These are phyloP conservation scores for Drosophila mauritiana DNA, from an alignment of 1,140 invertebrate species.

Conservation along the genomic window DNA sequence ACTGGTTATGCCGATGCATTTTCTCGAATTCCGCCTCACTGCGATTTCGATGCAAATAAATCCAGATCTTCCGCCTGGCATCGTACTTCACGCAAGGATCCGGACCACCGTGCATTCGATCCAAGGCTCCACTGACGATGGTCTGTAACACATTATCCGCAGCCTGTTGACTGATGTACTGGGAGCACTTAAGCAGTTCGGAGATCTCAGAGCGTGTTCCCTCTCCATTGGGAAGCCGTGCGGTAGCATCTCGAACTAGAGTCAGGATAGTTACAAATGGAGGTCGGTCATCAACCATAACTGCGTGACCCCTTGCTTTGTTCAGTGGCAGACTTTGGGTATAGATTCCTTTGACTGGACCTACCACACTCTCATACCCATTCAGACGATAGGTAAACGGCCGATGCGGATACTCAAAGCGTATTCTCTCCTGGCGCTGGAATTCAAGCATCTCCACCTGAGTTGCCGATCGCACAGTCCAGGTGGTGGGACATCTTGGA, in stretches of 20 bases:
- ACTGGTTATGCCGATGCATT: slow-evolving; percentile 85
- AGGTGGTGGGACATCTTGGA: slow-evolving; percentile 89
- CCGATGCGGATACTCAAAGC: slow-evolving; percentile 93
- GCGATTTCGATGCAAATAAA: slow-evolving; percentile 93
- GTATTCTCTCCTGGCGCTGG: slow-evolving; percentile 88
- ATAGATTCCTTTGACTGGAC: slow-evolving; percentile 95
- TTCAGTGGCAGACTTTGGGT: slow-evolving; percentile 86
- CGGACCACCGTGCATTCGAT: slow-evolving; percentile 94
- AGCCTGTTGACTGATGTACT: slow-evolving; percentile 91
- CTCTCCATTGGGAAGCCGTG: slow-evolving; percentile 96
- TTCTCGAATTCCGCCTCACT: slow-evolving; percentile 91
- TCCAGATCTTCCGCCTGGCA: slow-evolving; percentile 94
- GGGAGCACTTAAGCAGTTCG: slow-evolving; percentile 86
- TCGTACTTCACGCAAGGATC: slow-evolving; percentile 97
- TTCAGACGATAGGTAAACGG: slow-evolving; percentile 94
- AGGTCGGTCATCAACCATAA: slow-evolving; percentile 93
- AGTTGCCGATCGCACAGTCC: slow-evolving; percentile 92
- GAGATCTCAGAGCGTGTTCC: slow-evolving; percentile 94
- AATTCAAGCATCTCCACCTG: slow-evolving; percentile 92
- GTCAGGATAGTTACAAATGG: slow-evolving; percentile 96
- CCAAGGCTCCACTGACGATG: slow-evolving; percentile 94
- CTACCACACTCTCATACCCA: slow-evolving; percentile 94
- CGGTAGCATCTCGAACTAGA: slow-evolving; percentile 95
- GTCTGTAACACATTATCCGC: slow-evolving; percentile 91
- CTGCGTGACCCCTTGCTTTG: slow-evolving; percentile 91